Conservation (phyloP, 53 echinoderm and acorn worm species). For the Echinarachnius parma region DNA sequence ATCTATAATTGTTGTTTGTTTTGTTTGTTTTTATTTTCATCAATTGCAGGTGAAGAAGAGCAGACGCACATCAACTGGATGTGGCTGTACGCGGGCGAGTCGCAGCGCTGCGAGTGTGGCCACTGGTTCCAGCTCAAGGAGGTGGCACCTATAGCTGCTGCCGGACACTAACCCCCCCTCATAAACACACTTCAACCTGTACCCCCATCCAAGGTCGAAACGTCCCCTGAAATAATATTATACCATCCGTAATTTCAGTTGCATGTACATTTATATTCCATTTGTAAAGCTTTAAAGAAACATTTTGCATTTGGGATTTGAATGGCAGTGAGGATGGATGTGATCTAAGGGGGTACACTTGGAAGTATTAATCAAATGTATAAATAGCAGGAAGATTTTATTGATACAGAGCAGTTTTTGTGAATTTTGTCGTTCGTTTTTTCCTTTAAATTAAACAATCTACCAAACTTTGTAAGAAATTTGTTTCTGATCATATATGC, state of each 20-base stretch:
- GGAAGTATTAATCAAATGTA: slow-evolving; percentile 42
- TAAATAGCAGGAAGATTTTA: slow-evolving; percentile 46
- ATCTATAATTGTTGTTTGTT: too few relatives aligned
- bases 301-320: slow-evolving; percentile 12
- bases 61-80: slow-evolving; percentile 97
- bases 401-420: slow-evolving; percentile 19
- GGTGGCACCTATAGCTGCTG: slow-evolving; percentile 40
- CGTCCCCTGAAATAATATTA: slow-evolving; percentile 19
- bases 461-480: background rate
- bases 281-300: too few relatives aligned
- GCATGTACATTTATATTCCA: too few relatives aligned
- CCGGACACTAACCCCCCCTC: background rate
- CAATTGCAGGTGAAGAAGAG: slow-evolving; percentile 86
- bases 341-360: slow-evolving; percentile 17
- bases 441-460: background rate
- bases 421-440: slow-evolving; percentile 18
- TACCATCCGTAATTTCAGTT: too few relatives aligned
- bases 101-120: slow-evolving; percentile 77
- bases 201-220: slow-evolving; percentile 12
- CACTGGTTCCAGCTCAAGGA: slow-evolving; percentile 38
- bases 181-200: background rate
- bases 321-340: slow-evolving; percentile 4
- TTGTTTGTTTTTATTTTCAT: too few relatives aligned
- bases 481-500: background rate
- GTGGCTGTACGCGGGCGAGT: slow-evolving; percentile 77